Conservation (phyloP, 1,140 invertebrate species). For the Venturia canescens region DNA sequence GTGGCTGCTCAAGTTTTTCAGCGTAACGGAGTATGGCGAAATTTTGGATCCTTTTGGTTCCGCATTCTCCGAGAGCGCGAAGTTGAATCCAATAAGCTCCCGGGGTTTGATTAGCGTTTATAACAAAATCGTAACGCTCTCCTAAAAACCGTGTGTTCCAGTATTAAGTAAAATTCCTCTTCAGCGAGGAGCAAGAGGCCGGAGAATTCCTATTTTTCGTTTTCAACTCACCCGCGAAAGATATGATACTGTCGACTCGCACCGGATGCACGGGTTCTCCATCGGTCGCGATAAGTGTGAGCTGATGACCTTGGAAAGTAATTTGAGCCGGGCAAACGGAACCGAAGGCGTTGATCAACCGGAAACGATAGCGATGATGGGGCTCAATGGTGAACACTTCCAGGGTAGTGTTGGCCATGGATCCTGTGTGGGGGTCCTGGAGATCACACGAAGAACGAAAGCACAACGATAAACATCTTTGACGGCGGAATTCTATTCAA, state of each 20-base stretch:
- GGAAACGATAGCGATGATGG: slow-evolving; percentile 90
- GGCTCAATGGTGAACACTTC: slow-evolving; percentile 92
- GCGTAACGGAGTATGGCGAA: slow-evolving; percentile 90
- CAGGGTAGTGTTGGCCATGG: slow-evolving; percentile 90
- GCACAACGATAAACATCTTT: slow-evolving; percentile 16
- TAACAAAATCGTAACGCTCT: slow-evolving; percentile 94
- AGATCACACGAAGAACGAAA: slow-evolving; percentile 53
- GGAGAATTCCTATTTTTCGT: neutral
- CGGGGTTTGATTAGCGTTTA: slow-evolving; percentile 87
- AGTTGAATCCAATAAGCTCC: slow-evolving; percentile 95
- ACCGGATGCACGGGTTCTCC: slow-evolving; percentile 91
- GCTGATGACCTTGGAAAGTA: slow-evolving; percentile 89
- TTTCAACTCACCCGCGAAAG: slow-evolving; percentile 86
- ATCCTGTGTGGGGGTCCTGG: slow-evolving; percentile 89
- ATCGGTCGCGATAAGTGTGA: slow-evolving; percentile 91
- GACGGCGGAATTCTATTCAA: neutral
- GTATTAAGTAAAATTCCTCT: neutral
- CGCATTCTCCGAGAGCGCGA: slow-evolving; percentile 90
- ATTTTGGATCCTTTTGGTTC: slow-evolving; percentile 88
- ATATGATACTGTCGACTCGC: slow-evolving; percentile 90
- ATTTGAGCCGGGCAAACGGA: slow-evolving; percentile 93
- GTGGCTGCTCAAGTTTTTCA: slow-evolving; percentile 88
- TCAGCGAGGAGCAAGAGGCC: neutral
- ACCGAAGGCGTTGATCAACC: slow-evolving; percentile 92
- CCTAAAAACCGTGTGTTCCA: slow-evolving; percentile 75